These are phyloP conservation scores for Melanerpes formicivorus DNA, from an alignment of 2,113 vertebrate species.

Conservation along the genomic window DNA sequence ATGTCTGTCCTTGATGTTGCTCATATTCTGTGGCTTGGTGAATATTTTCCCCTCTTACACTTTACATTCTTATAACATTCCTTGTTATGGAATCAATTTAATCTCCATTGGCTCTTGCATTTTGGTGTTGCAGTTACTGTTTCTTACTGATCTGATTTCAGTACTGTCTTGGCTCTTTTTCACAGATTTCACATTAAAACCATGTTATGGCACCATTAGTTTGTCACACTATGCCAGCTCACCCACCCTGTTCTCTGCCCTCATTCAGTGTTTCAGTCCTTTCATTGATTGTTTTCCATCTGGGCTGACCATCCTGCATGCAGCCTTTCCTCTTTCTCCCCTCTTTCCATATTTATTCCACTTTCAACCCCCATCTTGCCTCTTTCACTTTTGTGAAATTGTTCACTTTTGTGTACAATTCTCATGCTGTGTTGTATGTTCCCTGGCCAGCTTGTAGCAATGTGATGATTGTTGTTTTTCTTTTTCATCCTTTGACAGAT, in stretches of 20 bases:
- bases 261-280: neutral
- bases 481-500: constrained; percentile 76
- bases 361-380: neutral
- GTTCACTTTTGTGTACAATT: neutral
- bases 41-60: neutral
- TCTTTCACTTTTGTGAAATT: no score
- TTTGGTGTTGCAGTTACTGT: neutral
- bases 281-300: neutral
- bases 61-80: neutral
- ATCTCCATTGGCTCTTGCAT: neutral
- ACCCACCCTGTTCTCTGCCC: neutral
- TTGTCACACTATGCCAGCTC: neutral
- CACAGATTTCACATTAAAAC: neutral
- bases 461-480: neutral
- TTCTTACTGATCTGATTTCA: neutral
- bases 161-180: neutral
- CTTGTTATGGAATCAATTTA: neutral
- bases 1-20: neutral
- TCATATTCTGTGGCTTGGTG: neutral
- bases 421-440: neutral
- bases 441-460: neutral
- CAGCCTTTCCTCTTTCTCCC: neutral
- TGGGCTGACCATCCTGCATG: neutral
- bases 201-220: neutral
- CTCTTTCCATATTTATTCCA: neutral